These are phyloP conservation scores for Sebastes trivittatus DNA, from an alignment of 2,797 vertebrate genomes.

Conservation along the genomic window DNA sequence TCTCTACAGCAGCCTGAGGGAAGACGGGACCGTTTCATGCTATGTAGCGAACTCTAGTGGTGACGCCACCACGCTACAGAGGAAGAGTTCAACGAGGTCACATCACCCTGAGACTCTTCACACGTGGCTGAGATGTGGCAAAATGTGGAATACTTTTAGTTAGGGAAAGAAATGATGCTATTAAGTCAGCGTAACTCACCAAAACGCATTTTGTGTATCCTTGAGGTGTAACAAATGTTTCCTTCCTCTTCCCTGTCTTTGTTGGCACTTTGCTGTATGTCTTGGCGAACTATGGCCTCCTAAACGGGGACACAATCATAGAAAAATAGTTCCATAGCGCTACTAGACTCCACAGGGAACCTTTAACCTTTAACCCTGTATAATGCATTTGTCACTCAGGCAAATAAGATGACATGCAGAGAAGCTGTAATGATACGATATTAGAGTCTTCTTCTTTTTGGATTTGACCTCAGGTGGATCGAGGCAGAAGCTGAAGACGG, in stretches of 20 bases:
- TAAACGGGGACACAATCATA: neutral
- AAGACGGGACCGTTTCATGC: neutral
- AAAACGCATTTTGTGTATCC: neutral
- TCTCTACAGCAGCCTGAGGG: neutral
- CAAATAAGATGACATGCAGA: neutral
- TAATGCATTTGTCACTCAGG: neutral
- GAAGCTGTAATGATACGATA: neutral
- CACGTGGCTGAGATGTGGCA: neutral
- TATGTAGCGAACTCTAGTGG: constrained; percentile 48
- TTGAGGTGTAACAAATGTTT: neutral
- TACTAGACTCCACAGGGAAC: neutral
- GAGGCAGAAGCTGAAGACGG: constrained; percentile 84
- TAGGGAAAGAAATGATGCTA: neutral
- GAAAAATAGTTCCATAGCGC: neutral
- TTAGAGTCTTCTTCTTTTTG: neutral
- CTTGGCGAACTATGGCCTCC: neutral
- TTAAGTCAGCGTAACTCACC: too few species aligned
- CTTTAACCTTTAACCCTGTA: neutral
- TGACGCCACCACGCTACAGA: neutral
- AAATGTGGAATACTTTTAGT: neutral
- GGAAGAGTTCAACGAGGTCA: neutral
- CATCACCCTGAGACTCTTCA: neutral
- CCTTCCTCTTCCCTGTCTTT: neutral
- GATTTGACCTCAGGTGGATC: constrained; percentile 87
- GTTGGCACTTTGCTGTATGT: neutral